Base-by-base conservation (phyloP, 2,797 vertebrate genomes). In the Acanthurus lineatus region DNA sequence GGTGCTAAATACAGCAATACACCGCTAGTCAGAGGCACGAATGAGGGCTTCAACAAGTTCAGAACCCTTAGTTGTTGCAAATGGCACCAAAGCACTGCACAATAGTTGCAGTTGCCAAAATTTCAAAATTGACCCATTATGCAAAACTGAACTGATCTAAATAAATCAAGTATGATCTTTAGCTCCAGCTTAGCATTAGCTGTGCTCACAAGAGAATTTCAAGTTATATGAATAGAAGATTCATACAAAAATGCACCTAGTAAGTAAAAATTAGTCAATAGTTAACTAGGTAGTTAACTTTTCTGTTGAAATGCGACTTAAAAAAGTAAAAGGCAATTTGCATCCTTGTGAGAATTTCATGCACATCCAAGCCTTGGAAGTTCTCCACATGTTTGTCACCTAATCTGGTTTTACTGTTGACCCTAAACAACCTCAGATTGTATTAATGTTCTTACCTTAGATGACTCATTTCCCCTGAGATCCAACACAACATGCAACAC, bases 391-490 rank as follows among this genome's bases (percentile, higher is more conserved):
- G 20, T 19, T 19, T 25, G 6, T 16, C 16, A 47, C 7, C n/a
- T 48, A 9, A 9, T 45, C 2, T 1, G 25, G 38, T 58, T 56
- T 62, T 35, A 42, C n/a, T 15, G 65, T 47, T 67, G 22, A 67
- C 59, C 56, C 16, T 38, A 42, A 64, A 69, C 59, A 58, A 57
- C 28, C 44, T n/a, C 5, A 38, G n/a, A 67, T 17, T 58, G 40
- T 10, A 16, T 47, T 35, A 48, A 15, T 3, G 19, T 69, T 75
- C 59, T 35, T 49, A 32, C 9, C 19, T 11, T 5, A 11, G 3
- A 5, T 44, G 25, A 19, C 2, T 22, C 2, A 5, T 35, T 65
- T 12, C 15, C 17, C 20, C 42, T 54, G 1, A 38, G 45, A 71
- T 28, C 14, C 25, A 25, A 25, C 25, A 25, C 25, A 25, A 25